Evolutionary conservation across 2,113 vertebrate genomes (phyloP), one percentile per base, ranked within the genome.

Genomic region (Rattus rattus): DNA sequence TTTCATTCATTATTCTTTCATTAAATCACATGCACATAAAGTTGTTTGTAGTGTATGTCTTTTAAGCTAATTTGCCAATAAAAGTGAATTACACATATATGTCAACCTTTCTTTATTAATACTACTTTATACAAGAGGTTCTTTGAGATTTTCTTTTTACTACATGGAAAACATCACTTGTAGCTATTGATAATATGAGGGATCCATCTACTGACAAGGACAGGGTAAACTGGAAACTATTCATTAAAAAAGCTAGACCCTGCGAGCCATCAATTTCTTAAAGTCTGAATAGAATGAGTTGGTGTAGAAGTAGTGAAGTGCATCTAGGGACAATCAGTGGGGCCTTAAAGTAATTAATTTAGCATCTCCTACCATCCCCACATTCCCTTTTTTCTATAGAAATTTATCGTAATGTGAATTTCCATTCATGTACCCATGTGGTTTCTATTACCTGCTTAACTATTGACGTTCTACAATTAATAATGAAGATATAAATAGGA

Each of bases 171-270:
- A 67, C 90, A 97, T 91, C 52, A 65, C 67, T 61, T 80, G 70
- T 88, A 88, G 87, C 90, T 97, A 87, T 75, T 97, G 95, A 89
- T 97, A 54, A 96, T 96, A 91, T 92, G 91, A 95, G 72, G 36
- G 92, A 1, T 5, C 76, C 92, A 79, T 97, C 61, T 30, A 95
- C 70, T 89, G 96, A 70, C 90, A 97, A 98, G 97, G 73, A 95
- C 5, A n/a, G 1, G 7, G 12, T 47, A 95, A 95, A 96, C 96
- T 47, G 92, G 93, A 94, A 94, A 96, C 95, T 94, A 93, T 96
- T 96, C 95, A 94, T 93, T 95, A 95, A 87, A 94, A 90, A 94
- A 95, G 89, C 63, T 80, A 95, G 26, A 33, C 17, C 19, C 63
- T 73, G 39, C 56, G 91, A 72, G 76, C 7, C 13, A 92, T 14